Base-by-base conservation (phyloP, 2,888 invertebrate genomes). In the Drosophila hamatofila region DNA sequence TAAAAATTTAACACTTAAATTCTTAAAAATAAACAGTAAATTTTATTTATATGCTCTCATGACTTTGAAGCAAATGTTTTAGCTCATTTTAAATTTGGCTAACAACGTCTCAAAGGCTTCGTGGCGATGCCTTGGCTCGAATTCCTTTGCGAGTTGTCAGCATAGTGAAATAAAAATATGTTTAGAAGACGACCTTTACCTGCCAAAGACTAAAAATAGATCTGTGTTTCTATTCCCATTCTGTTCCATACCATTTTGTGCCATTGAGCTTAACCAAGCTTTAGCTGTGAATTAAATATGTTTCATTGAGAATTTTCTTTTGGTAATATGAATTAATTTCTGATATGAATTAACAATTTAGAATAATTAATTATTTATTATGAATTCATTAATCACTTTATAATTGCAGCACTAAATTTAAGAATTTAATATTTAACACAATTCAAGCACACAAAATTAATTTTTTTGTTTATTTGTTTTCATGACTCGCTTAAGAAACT, bases 391-490 rank as follows among this genome's bases (percentile, higher is more conserved):
- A 46, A 25, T 25, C 4, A 6, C 18, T 18, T 18, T 42, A 41
- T 42, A 42, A 42, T 21, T 42, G 7, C 14, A 4, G 1, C 14
- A 23, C 5, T 12, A 46, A 27, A 27, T 30, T 12, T 35, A n/a
- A 4, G 2, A 12, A 18, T 30, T 30, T 16, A 30, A 30, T 9
- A 14, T 30, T 30, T 21, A 30, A 33, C 21, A 37, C 23, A 23
- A 61, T 33, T 46, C n/a, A 30, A 35, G 61, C 23, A 46, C 12
- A 39, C 37, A 21, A 14, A 61, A n/a, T 27, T 14, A 33, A 25
- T 49, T 33, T 42, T 49, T 33, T 42, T 63, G 52, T 74, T 69
- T 63, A 52, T 49, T 62, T 69, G 9, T 59, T 60, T 69, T 57
- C 11, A 21, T 39, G 46, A 21, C 23, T 27, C 33, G 33, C 39